Evolutionary conservation across 1,140 invertebrate genomes (phyloP).

Genomic region (Drosophila erecta): DNA sequence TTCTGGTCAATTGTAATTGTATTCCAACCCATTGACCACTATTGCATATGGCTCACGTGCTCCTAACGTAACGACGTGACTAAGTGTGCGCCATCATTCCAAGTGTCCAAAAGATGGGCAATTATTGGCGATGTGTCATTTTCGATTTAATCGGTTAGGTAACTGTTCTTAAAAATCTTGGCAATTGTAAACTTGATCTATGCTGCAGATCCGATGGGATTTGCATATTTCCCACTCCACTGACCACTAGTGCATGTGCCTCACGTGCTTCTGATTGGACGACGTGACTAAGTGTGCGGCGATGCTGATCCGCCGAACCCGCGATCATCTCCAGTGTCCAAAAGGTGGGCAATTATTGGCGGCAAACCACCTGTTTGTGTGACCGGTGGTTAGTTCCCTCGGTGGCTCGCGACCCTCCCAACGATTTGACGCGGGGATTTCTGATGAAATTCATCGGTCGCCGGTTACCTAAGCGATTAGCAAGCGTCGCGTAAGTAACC

Average conservation of each 20-base stretch:
- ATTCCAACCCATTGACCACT: conserved; percentile 4
- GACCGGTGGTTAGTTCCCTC: conserved; percentile 7
- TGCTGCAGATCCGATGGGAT: conserved; percentile 15
- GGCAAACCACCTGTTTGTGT: conserved; percentile 6
- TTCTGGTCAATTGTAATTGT: conserved; percentile 15
- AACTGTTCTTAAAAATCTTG: conserved; percentile 24
- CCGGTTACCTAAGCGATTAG: conserved; percentile 23
- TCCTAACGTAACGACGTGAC: conserved; percentile 10
- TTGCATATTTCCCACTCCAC: conserved; percentile 20
- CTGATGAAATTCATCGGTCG: conserved; percentile 36
- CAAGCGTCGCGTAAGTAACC: conserved; percentile 27
- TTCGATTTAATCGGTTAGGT: conserved; percentile 22
- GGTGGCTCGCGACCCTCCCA: conserved; percentile 3
- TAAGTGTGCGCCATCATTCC: not conserved
- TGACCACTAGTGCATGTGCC: not conserved
- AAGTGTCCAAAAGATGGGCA: conserved; percentile 4
- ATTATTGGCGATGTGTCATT: conserved; percentile 7
- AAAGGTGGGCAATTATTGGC: conserved; percentile 17
- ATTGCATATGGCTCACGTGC: conserved; percentile 8
- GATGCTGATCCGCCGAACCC: conserved; percentile 3
- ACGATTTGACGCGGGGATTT: conserved; percentile 14
- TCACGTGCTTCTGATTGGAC: conserved; percentile 22
- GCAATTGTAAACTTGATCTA: conserved; percentile 34
- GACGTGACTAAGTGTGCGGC: conserved; percentile 29
- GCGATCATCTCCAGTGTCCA: not conserved